Percentiles rank a stretch among this genome's conserved stretches.
Evolutionary conservation across 2,113 vertebrate genomes (phyloP).

Genomic region (Bubo blakistoni): DNA sequence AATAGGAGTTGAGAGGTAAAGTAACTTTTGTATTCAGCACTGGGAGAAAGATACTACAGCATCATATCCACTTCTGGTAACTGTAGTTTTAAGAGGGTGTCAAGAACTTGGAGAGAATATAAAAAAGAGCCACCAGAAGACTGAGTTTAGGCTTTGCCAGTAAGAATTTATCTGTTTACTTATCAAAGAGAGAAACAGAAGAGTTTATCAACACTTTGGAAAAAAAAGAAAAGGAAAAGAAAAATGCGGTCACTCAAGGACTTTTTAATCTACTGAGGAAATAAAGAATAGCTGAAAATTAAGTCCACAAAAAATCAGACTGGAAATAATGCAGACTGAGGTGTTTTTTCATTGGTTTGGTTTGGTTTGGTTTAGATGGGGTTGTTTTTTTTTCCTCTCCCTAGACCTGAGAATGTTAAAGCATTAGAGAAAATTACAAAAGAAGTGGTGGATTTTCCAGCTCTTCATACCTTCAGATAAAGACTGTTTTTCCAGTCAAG

Average conservation of each 20-base stretch:
- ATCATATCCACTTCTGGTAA: neutral
- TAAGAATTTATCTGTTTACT: neutral
- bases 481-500: neutral
- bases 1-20: conserved; percentile 27
- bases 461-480: neutral
- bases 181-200: neutral
- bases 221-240: neutral
- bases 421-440: neutral
- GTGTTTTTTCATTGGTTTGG: neutral
- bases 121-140: neutral
- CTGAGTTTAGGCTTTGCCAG: neutral
- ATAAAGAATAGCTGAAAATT: neutral
- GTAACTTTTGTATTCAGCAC: conserved; percentile 8
- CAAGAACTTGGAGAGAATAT: neutral
- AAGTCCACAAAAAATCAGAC: neutral
- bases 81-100: neutral
- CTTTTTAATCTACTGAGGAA: neutral
- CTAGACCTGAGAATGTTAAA: neutral
- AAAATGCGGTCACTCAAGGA: neutral
- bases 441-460: neutral
- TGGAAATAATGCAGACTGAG: neutral
- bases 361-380: neutral
- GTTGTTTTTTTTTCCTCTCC: neutral
- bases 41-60: neutral
- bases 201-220: neutral